Evolutionary conservation across 2,888 invertebrate species (phyloP).

Genomic region (Heteromurus nitidus): DNA sequence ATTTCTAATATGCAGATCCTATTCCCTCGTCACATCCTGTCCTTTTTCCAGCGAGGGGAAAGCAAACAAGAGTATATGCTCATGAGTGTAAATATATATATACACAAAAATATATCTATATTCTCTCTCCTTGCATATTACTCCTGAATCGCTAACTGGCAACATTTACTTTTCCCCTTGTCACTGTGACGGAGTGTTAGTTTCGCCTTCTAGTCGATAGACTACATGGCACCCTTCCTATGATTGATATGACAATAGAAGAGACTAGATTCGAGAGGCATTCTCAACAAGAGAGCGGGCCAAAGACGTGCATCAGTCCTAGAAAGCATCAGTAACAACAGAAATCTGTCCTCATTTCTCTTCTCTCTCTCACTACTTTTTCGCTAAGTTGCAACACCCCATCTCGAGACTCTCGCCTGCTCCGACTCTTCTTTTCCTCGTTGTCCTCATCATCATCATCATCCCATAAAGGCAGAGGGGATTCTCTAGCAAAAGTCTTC

Average conservation of each 20-base stretch:
- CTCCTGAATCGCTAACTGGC: neutral
- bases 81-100: too few relatives aligned
- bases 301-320: neutral
- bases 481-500: too few relatives aligned
- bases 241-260: conserved; percentile 43
- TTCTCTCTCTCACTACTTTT: conserved; percentile 31
- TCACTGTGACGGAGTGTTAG: neutral
- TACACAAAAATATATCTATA: too few relatives aligned
- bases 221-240: conserved; percentile 8
- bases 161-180: neutral
- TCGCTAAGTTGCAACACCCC: neutral
- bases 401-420: neutral
- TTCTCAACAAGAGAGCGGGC: neutral
- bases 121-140: neutral
- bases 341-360: conserved; percentile 37
- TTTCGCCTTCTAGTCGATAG: conserved; percentile 9
- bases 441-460: too few relatives aligned
- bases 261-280: neutral
- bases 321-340: conserved; percentile 24
- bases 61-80: too few relatives aligned
- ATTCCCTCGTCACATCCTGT: conserved; percentile 30
- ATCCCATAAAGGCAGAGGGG: too few relatives aligned
- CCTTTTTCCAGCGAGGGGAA: neutral
- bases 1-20: conserved; percentile 36
- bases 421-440: too few relatives aligned